Percentiles rank a stretch among this genome's conserved stretches.
These are phyloP conservation scores for Zaprionus vittiger DNA, from an alignment of 1,140 invertebrate genomes.

Conservation along the genomic window DNA sequence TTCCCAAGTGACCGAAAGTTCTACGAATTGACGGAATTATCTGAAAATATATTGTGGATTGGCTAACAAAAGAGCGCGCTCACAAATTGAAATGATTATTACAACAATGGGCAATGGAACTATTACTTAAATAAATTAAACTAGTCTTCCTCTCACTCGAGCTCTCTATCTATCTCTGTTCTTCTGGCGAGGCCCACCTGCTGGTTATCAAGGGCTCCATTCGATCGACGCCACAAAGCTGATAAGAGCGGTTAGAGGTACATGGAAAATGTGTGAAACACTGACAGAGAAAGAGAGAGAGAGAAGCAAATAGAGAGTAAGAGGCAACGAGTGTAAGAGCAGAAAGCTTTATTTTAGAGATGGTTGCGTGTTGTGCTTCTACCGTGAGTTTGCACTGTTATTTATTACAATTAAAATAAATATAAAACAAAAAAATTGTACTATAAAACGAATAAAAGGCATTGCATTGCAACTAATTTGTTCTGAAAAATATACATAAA, in stretches of 20 bases:
- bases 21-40: constrained; percentile 65
- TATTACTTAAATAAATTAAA: constrained; percentile 38
- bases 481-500: too few species aligned
- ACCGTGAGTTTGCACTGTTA: not conserved
- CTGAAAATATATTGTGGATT: constrained; percentile 16
- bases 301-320: not conserved
- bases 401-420: not conserved
- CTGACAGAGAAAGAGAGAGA: not conserved
- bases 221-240: constrained; percentile 7
- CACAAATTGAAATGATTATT: constrained; percentile 44
- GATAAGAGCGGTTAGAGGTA: constrained; percentile 28
- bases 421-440: too few species aligned
- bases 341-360: not conserved
- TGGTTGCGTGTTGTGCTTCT: not conserved
- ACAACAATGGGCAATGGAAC: not conserved
- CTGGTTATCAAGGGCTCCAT: constrained; percentile 29
- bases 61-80: constrained; percentile 23
- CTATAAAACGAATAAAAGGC: too few species aligned
- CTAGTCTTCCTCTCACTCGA: not conserved
- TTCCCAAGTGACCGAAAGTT: constrained; percentile 61
- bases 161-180: not conserved
- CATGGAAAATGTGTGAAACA: not conserved
- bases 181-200: constrained; percentile 25
- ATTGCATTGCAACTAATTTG: too few species aligned
- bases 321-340: not conserved